These are phyloP conservation scores for Scartelaos histophorus DNA, from an alignment of 2,113 vertebrate genomes.

Conservation along the genomic window DNA sequence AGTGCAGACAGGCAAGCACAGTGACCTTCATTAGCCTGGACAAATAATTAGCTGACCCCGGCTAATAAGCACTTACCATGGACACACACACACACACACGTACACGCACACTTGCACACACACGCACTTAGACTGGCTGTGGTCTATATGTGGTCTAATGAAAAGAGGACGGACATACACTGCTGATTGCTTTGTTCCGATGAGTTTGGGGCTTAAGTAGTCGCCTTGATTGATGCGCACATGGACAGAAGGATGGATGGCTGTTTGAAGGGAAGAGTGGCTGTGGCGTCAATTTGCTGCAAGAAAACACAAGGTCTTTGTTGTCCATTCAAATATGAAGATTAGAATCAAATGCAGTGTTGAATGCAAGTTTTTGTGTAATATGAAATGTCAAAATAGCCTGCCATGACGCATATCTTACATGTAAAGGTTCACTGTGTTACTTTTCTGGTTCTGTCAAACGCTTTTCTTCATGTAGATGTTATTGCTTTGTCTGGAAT, in stretches of 20 bases:
- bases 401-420: too few relatives aligned
- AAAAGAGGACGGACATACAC: slow-evolving; percentile 59
- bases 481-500: too few relatives aligned
- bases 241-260: slow-evolving; percentile 35
- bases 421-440: too few relatives aligned
- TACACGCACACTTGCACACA: background rate
- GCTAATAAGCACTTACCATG: slow-evolving; percentile 70
- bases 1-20: slow-evolving; percentile 67
- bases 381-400: slow-evolving; percentile 1
- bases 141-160: slow-evolving; percentile 59
- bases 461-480: too few relatives aligned
- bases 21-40: slow-evolving; percentile 79
- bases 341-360: background rate
- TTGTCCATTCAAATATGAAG: slow-evolving; percentile 3
- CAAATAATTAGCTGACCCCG: slow-evolving; percentile 80
- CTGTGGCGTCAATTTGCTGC: slow-evolving; percentile 18
- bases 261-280: slow-evolving; percentile 29
- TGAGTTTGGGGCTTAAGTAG: slow-evolving; percentile 68
- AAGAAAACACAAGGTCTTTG: slow-evolving; percentile 7
- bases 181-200: slow-evolving; percentile 72
- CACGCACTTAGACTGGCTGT: slow-evolving; percentile 28
- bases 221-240: slow-evolving; percentile 59
- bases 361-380: slow-evolving; percentile 4
- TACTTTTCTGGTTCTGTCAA: too few relatives aligned
- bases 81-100: slow-evolving; percentile 31